Evolutionary conservation across 2,113 vertebrate species (phyloP).

Genomic region (Paralichthys olivaceus): DNA sequence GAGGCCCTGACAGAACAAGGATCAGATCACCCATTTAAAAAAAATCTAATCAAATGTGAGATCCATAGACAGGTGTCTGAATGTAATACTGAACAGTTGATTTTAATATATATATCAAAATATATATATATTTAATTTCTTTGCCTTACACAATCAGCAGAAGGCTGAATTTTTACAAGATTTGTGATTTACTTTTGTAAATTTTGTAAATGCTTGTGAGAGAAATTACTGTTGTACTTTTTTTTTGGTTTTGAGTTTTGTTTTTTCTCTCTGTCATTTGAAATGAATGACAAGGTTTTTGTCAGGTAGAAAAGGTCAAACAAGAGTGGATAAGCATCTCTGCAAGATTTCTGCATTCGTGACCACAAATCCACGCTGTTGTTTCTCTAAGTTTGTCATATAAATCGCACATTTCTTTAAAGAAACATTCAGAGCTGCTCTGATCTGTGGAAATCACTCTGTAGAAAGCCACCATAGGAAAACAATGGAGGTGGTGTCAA

Average conservation of each 20-base stretch:
- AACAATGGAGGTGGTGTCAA: neutral
- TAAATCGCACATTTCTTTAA: conserved; percentile 20
- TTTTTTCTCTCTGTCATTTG: conserved; percentile 59
- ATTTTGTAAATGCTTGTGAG: conserved; percentile 83
- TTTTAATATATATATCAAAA: conserved; percentile 62
- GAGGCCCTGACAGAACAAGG: conserved; percentile 44
- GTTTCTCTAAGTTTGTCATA: conserved; percentile 33
- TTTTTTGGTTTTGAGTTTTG: conserved; percentile 21
- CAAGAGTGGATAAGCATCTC: conserved; percentile 44
- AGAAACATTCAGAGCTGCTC: conserved; percentile 14
- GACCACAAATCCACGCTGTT: conserved; percentile 6
- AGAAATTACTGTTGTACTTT: conserved; percentile 68
- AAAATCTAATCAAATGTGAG: conserved; percentile 26
- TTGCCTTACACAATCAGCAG: conserved; percentile 80
- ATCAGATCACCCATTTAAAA: conserved; percentile 44
- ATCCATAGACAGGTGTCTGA: conserved; percentile 77
- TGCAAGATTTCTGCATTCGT: conserved; percentile 30
- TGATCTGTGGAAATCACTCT: conserved; percentile 26
- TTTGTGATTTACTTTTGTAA: conserved; percentile 80
- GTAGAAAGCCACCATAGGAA: conserved; percentile 5
- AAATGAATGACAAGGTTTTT: conserved; percentile 22
- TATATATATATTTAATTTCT: conserved; percentile 58
- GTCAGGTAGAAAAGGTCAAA: conserved; percentile 47
- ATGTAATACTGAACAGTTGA: conserved; percentile 77
- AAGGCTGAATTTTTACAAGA: conserved; percentile 79